Base-by-base conservation (phyloP, 1,140 invertebrate genomes). In the Eurytemora carolleeae region DNA sequence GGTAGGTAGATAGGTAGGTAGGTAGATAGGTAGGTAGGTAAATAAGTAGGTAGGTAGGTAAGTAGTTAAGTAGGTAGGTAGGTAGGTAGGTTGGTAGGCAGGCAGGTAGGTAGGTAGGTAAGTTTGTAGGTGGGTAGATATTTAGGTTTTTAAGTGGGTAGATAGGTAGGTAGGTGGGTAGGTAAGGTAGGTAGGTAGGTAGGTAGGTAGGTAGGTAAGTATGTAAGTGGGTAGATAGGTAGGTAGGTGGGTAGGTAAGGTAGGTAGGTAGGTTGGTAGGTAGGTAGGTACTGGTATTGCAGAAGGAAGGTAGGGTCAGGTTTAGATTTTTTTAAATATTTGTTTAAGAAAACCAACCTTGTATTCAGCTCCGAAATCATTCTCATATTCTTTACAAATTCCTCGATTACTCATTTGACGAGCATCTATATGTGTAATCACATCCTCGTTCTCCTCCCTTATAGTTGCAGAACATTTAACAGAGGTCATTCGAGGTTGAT, bases 391-490 rank as follows among this genome's bases (percentile, higher is more conserved):
- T 18, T 87, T 73, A 70, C 85, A 90, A 58, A 70, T 69, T 53
- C 87, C 87, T 70, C 80, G 57, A 75, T 65, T 76, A 73, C 79
- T 79, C 83, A 91, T 87, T 23, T 76, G 75, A 53, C 78, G 79
- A 0, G 80, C 81, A 74, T 90, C 82, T 24, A 94, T 82, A 68
- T 85, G 82, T 2, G 87, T 92, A 55, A 82, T 76, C 0, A 84
- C 87, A 68, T 87, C 85, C 67, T 77, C 73, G 19, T 86, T 86
- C 73, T 83, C 83, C 78, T 93, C 89, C 31, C 60, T 2, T 44
- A 44, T 44, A n/a, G 31, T 44, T 44, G 31, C n/a, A 7, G n/a
- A 44, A 12, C 31, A 12, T 12, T 44, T n/a, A 12, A 12, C 31
- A 44, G 7, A 12, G 31, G 7, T n/a, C 31, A 12, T n/a, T 44